Evolutionary conservation across 2,888 invertebrate genomes (phyloP).

Genomic region (Andrena bicolor): DNA sequence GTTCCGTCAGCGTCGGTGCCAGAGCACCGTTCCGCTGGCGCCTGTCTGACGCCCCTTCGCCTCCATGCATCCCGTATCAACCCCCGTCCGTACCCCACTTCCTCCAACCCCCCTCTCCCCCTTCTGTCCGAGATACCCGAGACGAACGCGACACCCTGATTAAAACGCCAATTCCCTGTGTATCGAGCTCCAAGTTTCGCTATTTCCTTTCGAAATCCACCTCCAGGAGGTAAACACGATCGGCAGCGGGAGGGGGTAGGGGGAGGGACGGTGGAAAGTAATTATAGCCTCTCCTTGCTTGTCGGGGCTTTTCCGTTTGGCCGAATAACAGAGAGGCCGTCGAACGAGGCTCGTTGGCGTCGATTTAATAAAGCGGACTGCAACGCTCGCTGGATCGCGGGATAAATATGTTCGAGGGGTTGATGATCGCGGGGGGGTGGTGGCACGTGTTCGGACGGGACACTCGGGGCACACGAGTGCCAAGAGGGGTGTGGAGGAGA

Average conservation of each 20-base stretch:
- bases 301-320: slow-evolving; percentile 14
- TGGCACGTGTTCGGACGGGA: slow-evolving; percentile 14
- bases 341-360: background rate
- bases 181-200: slow-evolving; percentile 68
- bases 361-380: slow-evolving; percentile 15
- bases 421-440: background rate
- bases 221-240: slow-evolving; percentile 65
- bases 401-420: background rate
- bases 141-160: slow-evolving; percentile 77
- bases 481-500: slow-evolving; percentile 37
- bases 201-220: slow-evolving; percentile 65
- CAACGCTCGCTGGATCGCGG: background rate
- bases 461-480: slow-evolving; percentile 32
- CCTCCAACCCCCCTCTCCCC: background rate
- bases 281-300: slow-evolving; percentile 61
- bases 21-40: slow-evolving; percentile 68
- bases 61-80: slow-evolving; percentile 55
- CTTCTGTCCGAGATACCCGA: slow-evolving; percentile 76
- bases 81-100: slow-evolving; percentile 61
- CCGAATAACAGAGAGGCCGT: slow-evolving; percentile 26
- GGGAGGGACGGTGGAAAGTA: slow-evolving; percentile 56
- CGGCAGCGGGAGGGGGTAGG: background rate
- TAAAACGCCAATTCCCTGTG: slow-evolving; percentile 75
- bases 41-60: slow-evolving; percentile 71
- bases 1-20: slow-evolving; percentile 69